Evolutionary conservation across 2,888 invertebrate species (phyloP).

Genomic region (Timema cristinae): DNA sequence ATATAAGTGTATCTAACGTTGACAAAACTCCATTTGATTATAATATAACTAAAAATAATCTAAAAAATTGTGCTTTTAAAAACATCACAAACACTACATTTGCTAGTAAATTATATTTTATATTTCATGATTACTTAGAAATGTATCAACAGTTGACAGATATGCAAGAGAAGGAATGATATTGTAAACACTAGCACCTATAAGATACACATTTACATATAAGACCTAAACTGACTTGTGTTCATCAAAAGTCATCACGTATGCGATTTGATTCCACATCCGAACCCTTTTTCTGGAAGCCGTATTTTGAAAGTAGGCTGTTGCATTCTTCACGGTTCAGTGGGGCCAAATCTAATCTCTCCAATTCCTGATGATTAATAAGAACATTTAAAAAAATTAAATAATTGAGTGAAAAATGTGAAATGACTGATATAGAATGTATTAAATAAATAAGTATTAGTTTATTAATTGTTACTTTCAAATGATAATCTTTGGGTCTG

Average conservation of each 20-base stretch:
- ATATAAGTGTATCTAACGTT: too few relatives aligned
- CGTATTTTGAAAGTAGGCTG: slow-evolving; percentile 55
- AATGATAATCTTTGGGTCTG: not conserved
- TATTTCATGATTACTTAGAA: too few relatives aligned
- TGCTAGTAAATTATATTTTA: too few relatives aligned
- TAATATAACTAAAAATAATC: too few relatives aligned
- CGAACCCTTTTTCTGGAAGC: slow-evolving; percentile 50
- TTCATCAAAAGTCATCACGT: slow-evolving; percentile 26
- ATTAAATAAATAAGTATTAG: not conserved
- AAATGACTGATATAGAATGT: not conserved
- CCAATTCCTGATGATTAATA: slow-evolving; percentile 49
- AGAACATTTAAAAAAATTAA: not conserved
- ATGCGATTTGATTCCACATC: slow-evolving; percentile 10
- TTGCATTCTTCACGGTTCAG: slow-evolving; percentile 63
- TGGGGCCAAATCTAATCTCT: slow-evolving; percentile 56
- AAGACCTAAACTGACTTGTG: too few relatives aligned
- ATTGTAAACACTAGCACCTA: too few relatives aligned
- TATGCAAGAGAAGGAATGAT: too few relatives aligned
- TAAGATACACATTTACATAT: too few relatives aligned
- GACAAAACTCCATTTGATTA: too few relatives aligned
- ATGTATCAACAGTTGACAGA: too few relatives aligned
- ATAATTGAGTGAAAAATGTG: slow-evolving; percentile 15
- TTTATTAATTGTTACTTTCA: not conserved
- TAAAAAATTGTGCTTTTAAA: too few relatives aligned
- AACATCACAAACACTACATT: too few relatives aligned